Evolutionary conservation across 2,888 invertebrate species (phyloP), one percentile per base, ranked within the genome.

Genomic region (Stenurella melanura): DNA sequence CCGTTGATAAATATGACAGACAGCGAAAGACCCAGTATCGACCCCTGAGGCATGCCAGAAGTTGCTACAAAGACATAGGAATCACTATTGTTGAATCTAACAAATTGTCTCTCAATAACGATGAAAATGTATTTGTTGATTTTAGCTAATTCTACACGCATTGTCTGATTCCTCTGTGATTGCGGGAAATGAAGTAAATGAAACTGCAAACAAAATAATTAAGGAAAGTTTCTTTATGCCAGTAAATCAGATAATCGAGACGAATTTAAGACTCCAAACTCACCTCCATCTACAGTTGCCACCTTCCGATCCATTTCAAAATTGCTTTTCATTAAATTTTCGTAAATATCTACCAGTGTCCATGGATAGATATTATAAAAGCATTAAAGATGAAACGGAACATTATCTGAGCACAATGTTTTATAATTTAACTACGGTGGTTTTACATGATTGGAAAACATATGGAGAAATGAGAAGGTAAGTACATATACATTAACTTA

Each of bases 351-450:
- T 82, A 26, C 89, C 89, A 17, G 78, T 88, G 74, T 73, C 83
- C 82, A 58, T 91, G 87, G 80, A 87, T 86, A 74, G 91, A 90
- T 85, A 71, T 57, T 89, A 87, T 75, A 86, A 87, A 64, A 86
- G 87, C 76, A 84, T 88, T 34, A 89, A 87, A 81, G 86, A 86
- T 75, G 87, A 89, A 74, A 94, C 97, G 10, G 98, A 98, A 88
- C 94, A 96, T 87, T 98, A 98, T 90, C 92, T 99, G 81, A 97
- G 98, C 85, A 94, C 93, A 81, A 97, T 96, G 87, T 99, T 98
- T 90, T 99, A 99, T 90, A 98, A 99, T 91, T 91, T 99, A 84
- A 98, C 98, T 0, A 97, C 98, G 0, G 97, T 99, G 38, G 98
- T 98, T 9, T 91, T 98, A 63, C 98, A 99, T 83, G 98, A 99